A percentile compares a stretch with the other conserved stretches of the same genome.
phyloP scores from a whole-genome alignment of 2,113 vertebrate genomes.

The Ochotona curzoniae region DNA sequence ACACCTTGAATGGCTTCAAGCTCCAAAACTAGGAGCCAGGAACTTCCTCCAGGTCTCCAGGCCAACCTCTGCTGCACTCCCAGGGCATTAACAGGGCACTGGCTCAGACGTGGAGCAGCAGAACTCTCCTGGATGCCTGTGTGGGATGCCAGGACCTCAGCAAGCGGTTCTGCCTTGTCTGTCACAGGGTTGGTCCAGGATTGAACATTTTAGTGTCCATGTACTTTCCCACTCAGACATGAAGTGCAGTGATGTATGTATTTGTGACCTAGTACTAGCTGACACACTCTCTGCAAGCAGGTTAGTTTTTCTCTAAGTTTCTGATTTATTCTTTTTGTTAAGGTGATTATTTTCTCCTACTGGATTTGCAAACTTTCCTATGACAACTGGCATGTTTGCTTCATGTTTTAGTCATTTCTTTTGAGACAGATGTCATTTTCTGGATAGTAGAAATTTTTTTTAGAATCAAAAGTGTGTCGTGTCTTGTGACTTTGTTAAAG shows the following conservation, averaged over 20 bases:
- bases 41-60: too few relatives aligned
- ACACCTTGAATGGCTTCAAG: too few relatives aligned
- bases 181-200: too few relatives aligned
- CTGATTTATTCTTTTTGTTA: not conserved
- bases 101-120: too few relatives aligned
- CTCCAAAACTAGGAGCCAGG: too few relatives aligned
- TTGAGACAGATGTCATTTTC: constrained; percentile 58
- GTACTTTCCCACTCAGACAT: not conserved
- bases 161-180: too few relatives aligned
- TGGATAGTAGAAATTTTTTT: constrained; percentile 49
- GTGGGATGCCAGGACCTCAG: too few relatives aligned
- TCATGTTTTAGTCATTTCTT: constrained; percentile 51
- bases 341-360: not conserved
- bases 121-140: too few relatives aligned
- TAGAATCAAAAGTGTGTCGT: constrained; percentile 28
- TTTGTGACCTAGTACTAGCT: not conserved
- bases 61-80: too few relatives aligned
- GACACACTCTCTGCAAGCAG: not conserved
- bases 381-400: constrained; percentile 25
- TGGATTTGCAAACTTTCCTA: constrained; percentile 25
- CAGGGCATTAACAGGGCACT: too few relatives aligned
- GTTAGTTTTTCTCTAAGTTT: not conserved
- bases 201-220: not conserved
- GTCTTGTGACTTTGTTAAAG: constrained; percentile 61
- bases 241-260: not conserved